Base-by-base conservation (phyloP, 1,140 invertebrate species). In the Drosophila kikkawai region DNA sequence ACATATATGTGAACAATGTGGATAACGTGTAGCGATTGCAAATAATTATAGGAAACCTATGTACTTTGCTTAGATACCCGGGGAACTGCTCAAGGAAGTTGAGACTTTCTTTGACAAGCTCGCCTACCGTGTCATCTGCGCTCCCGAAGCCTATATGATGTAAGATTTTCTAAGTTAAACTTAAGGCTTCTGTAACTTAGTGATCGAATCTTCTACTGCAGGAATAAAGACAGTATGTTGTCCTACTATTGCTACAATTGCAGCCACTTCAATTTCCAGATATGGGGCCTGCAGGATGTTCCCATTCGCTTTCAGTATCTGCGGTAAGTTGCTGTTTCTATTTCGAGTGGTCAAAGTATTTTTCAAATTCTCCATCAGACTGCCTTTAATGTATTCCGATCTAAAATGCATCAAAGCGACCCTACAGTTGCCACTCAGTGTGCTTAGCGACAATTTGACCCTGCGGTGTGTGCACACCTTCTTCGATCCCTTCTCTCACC, bases 231-330 rank as follows among this genome's bases (percentile, higher is more conserved):
- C 34, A 75, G 74, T 19, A 42, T 68, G 1, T 58, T 63, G 11
- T 53, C 79, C 9, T 50, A 57, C 26, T 92, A 92, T 65, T 81
- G 63, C 48, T 92, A 83, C 22, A 32, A 64, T 8, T 58, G 63
- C 29, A 19, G 29, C 0, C 74, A 86, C 7, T 92, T 67, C n/a
- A 57, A 75, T 6, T 44, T 80, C 12, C 75, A 92, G 53, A 47
- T 92, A 17, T 92, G 91, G 91, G 75, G 82, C 29, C 34, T 92
- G 4, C 61, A 75, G 29, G 79, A 92, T 76, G 80, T 91, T 0
- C 81, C 91, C 0, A 67, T 92, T 39, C 60, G 77, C 7, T 83
- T 92, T 37, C 5, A 69, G 5, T 68, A 69, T 22, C 26, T 91
- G 44, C 71, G 80, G 91, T 92, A 59, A 69, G 75, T 64, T 22